phyloP scores from a whole-genome alignment of 2,888 invertebrate genomes.

The Morpho deidamia region DNA sequence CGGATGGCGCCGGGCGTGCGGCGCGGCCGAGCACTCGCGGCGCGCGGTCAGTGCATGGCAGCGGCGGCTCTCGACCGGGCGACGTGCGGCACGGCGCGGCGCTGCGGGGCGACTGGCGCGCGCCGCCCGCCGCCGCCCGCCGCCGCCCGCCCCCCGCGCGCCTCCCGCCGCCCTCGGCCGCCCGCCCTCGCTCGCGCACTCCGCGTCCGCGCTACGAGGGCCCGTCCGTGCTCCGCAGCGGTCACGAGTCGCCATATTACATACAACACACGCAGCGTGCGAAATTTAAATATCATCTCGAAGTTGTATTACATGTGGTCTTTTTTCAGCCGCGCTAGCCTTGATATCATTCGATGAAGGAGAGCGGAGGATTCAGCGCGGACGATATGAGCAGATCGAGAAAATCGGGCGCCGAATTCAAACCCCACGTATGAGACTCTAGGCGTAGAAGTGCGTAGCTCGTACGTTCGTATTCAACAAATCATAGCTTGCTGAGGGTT shows the following conservation, averaged over 20 bases:
- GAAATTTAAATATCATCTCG: not conserved
- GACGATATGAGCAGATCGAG: no score
- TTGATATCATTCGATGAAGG: not conserved
- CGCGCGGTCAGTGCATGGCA: constrained; percentile 18
- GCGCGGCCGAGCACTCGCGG: constrained; percentile 7
- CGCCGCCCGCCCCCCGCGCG: not conserved
- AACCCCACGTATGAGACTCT: no score
- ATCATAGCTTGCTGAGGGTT: no score
- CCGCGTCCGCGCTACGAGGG: not conserved
- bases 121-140: constrained; percentile 17
- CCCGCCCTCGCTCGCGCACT: not conserved
- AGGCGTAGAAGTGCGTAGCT: no score
- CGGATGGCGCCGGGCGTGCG: constrained; percentile 4
- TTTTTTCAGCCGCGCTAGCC: not conserved
- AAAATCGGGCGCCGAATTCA: no score
- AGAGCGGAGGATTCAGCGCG: not conserved
- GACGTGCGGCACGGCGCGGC: constrained; percentile 7
- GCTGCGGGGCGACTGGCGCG: constrained; percentile 6
- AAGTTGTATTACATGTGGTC: not conserved
- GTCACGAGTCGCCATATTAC: no score
- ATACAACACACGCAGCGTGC: not conserved
- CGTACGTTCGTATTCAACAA: no score
- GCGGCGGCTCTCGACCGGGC: constrained; percentile 5
- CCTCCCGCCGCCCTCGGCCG: not conserved
- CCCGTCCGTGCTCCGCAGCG: no score